These are phyloP conservation scores for Rhadina sibilatrix DNA, from an alignment of 2,113 vertebrate species.

Conservation along the genomic window DNA sequence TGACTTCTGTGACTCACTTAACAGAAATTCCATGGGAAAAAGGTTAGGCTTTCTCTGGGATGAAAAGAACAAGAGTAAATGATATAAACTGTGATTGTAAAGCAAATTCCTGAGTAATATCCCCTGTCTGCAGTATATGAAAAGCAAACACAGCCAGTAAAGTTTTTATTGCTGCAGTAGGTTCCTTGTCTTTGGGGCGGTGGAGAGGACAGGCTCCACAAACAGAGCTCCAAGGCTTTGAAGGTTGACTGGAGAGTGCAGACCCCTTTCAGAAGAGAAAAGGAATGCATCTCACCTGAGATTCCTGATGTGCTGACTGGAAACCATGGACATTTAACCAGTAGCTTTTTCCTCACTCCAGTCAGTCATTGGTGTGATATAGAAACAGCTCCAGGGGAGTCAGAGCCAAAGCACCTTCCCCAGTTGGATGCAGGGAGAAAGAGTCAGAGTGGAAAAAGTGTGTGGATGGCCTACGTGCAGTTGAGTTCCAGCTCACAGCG, in stretches of 20 bases:
- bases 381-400: conserved; percentile 41
- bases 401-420: conserved; percentile 29
- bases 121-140: background rate
- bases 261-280: background rate
- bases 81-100: background rate
- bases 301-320: background rate
- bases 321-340: conserved; percentile 21
- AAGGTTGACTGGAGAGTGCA: background rate
- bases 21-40: conserved; percentile 42
- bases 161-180: background rate
- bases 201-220: background rate
- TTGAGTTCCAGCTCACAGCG: background rate
- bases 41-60: background rate
- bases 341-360: background rate
- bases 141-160: conserved; percentile 18
- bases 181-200: background rate
- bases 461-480: conserved; percentile 4
- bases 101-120: background rate
- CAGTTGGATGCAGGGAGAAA: background rate
- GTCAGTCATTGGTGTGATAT: background rate
- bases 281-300: background rate
- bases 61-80: conserved; percentile 7
- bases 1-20: conserved; percentile 43
- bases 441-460: conserved; percentile 42
- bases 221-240: background rate